Evolutionary conservation across 2,113 vertebrate genomes (phyloP), one percentile per base, ranked within the genome.

Genomic region (Engraulis encrasicolus): DNA sequence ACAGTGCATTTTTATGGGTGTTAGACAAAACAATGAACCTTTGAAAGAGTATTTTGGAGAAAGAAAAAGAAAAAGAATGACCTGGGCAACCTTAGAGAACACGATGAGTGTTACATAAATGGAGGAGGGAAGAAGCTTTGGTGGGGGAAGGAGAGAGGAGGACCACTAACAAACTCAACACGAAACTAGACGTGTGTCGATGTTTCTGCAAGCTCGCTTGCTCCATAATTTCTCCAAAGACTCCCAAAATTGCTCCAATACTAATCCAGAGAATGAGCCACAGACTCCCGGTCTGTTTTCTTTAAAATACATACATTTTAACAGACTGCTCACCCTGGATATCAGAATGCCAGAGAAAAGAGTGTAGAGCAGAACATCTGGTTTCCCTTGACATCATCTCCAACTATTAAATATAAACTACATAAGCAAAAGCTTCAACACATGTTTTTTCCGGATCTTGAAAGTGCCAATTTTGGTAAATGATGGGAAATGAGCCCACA

Each of bases 361-460:
- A 23, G 23, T n/a, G n/a, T n/a, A n/a, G n/a, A 20, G 54, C 1
- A 15, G n/a, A 38, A 83, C 58, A 84, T n/a, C 82, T 82, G 84
- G 81, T 6, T 9, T 81, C 19, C 40, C 36, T 54, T 36, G 82
- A 66, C 34, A 34, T 61, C 15, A 34, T 49, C 15, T 54, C 74
- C 19, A 78, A 79, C 34, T 45, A 50, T 31, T 81, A 84, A 78
- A n/a, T n/a, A n/a, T n/a, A n/a, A 54, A 81, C 61, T 82, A 85
- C 58, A 83, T 66, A 78, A 50, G 50, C 52, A 23, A 80, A 40
- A 20, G 80, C 80, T 89, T 82, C 45, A 82, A 83, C 82, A 80
- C 84, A 71, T 89, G 80, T 45, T 85, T n/a, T 84, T 86, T 38
- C 66, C 80, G 86, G 82, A 81, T 84, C 48, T 23, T n/a, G 79